These are phyloP conservation scores for Drosophila asahinai DNA, from an alignment of 1,140 invertebrate genomes.

Conservation along the genomic window DNA sequence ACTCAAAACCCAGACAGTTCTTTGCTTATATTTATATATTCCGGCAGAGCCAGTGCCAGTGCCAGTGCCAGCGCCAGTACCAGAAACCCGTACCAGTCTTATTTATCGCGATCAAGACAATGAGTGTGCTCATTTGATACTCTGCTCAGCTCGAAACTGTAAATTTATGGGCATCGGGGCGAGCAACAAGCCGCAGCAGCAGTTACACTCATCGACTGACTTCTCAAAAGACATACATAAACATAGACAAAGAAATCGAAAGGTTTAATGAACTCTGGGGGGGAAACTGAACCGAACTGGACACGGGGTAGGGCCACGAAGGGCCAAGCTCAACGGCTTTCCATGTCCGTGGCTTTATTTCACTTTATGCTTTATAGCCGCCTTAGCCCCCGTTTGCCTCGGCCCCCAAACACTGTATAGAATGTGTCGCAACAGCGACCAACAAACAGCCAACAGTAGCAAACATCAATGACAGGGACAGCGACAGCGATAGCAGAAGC, in stretches of 20 bases:
- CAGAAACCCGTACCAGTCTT: not conserved
- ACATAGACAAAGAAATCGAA: slow-evolving; percentile 52
- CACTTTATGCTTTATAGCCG: slow-evolving; percentile 40
- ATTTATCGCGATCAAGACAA: slow-evolving; percentile 23
- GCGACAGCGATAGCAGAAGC: not conserved
- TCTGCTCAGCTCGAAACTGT: slow-evolving; percentile 30
- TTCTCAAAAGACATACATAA: slow-evolving; percentile 24
- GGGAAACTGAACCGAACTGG: slow-evolving; percentile 17
- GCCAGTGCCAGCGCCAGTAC: not conserved
- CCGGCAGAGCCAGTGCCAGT: not conserved
- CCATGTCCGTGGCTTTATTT: slow-evolving; percentile 25
- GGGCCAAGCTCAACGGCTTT: slow-evolving; percentile 37
- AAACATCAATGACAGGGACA: slow-evolving; percentile 1
- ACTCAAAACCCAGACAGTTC: not conserved
- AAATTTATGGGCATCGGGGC: slow-evolving; percentile 27
- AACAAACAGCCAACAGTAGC: slow-evolving; percentile 8
- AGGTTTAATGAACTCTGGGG: slow-evolving; percentile 46
- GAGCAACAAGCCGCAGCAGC: slow-evolving; percentile 29
- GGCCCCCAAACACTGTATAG: slow-evolving; percentile 9
- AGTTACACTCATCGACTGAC: slow-evolving; percentile 35
- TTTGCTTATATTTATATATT: not conserved
- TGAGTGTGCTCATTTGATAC: slow-evolving; percentile 32
- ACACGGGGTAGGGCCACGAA: slow-evolving; percentile 9
- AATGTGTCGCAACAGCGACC: slow-evolving; percentile 37
- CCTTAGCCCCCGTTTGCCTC: not conserved